A percentile compares a stretch with the other conserved stretches of the same genome.
phyloP scores from a whole-genome alignment of 2,113 vertebrate species.

The Microtus pennsylvanicus region DNA sequence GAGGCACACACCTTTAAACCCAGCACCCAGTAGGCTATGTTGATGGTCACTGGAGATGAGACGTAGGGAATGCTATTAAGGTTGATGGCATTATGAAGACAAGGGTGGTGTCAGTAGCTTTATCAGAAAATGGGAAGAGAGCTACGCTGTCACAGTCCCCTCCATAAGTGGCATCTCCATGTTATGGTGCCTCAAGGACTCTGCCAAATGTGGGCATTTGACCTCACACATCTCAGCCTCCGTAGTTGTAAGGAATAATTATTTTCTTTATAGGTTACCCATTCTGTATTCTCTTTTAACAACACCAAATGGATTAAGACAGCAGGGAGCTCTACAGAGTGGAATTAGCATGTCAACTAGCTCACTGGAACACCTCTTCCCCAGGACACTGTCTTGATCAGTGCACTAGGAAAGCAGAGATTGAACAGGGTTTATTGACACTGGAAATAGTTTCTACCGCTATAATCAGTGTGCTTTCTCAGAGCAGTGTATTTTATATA shows the following conservation, averaged over 20 bases:
- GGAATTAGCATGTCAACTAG: background rate
- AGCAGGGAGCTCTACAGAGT: background rate
- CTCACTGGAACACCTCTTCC: slow-evolving; percentile 1
- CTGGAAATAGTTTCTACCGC: slow-evolving; percentile 9
- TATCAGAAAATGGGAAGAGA: background rate
- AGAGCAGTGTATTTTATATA: background rate
- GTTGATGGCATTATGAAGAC: background rate
- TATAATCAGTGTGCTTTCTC: background rate
- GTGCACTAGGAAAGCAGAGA: slow-evolving; percentile 23
- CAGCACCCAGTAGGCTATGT: background rate
- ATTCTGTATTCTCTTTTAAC: background rate
- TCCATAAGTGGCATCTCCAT: no score
- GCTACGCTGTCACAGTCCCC: fast-evolving
- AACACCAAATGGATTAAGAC: background rate
- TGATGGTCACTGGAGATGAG: background rate
- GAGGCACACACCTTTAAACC: no score
- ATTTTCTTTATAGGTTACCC: background rate
- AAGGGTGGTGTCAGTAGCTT: background rate
- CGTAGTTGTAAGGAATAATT: background rate
- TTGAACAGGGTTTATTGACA: slow-evolving; percentile 39
- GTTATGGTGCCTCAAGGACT: background rate
- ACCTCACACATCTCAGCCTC: background rate
- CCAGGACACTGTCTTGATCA: slow-evolving; percentile 33
- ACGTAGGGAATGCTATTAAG: background rate
- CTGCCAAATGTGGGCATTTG: no score